Evolutionary conservation across 37 sponge, comb jelly and placozoan genomes (phyloP).

Genomic region (Crambe crambe): DNA sequence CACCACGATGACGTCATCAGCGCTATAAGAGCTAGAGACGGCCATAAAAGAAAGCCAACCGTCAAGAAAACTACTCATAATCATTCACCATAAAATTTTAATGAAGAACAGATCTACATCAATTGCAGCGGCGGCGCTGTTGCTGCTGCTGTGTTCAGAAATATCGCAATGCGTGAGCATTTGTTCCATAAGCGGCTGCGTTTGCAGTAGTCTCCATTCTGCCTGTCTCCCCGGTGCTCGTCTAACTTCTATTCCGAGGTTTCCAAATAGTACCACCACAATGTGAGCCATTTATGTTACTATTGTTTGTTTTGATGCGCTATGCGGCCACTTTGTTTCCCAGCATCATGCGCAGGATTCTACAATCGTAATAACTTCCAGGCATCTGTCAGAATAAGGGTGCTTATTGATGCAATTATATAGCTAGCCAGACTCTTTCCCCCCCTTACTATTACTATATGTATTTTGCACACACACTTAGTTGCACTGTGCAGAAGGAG

Average conservation of each 20-base stretch:
- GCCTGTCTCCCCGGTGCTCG: not conserved
- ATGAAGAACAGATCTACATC: not conserved
- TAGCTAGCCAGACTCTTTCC: too few relatives aligned
- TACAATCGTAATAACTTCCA: too few relatives aligned
- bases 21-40: not conserved
- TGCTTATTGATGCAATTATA: too few relatives aligned
- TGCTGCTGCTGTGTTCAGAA: not conserved
- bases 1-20: not conserved
- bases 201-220: not conserved
- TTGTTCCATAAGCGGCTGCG: not conserved
- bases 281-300: not conserved
- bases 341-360: too few relatives aligned
- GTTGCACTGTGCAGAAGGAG: too few relatives aligned
- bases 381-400: too few relatives aligned
- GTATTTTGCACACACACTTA: too few relatives aligned
- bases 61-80: too few relatives aligned
- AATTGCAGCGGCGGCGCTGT: not conserved
- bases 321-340: not conserved
- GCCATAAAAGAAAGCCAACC: too few relatives aligned
- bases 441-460: too few relatives aligned
- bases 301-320: too few relatives aligned
- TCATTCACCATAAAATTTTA: too few relatives aligned
- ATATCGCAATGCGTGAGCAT: not conserved
- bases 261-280: not conserved
- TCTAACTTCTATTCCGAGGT: not conserved